Conservation (phyloP, 2,797 vertebrate species). For the Furcifer pardalis region DNA sequence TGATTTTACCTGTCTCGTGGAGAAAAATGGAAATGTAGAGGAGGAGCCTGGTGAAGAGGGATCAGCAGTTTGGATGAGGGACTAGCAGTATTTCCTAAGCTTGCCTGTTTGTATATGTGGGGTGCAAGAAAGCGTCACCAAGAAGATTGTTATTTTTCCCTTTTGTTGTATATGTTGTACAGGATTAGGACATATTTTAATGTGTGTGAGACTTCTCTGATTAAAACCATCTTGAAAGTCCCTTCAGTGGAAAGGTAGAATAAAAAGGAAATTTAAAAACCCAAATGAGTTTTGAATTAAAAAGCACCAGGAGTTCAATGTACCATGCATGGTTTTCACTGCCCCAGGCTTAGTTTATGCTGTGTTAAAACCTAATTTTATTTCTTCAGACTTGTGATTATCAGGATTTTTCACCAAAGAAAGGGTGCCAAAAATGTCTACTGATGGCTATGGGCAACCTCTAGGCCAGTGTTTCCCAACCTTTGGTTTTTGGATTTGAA, state of each 20-base stretch:
- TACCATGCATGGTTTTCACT: background rate
- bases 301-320: background rate
- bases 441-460: background rate
- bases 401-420: background rate
- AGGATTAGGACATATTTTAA: background rate
- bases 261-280: background rate
- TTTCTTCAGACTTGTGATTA: background rate
- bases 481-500: too few relatives aligned
- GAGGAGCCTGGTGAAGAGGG: background rate
- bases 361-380: background rate
- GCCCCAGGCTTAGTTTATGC: background rate
- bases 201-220: background rate
- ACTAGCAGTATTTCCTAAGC: background rate
- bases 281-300: too few relatives aligned
- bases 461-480: too few relatives aligned
- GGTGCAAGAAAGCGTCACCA: background rate
- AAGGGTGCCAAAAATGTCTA: background rate
- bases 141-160: background rate
- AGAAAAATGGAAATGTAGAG: background rate
- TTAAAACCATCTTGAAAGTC: background rate
- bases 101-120: background rate
- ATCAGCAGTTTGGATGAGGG: background rate
- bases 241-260: background rate
- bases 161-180: background rate
- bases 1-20: background rate